Conservation (phyloP, 2,888 invertebrate species). For the Agrochola lota region DNA sequence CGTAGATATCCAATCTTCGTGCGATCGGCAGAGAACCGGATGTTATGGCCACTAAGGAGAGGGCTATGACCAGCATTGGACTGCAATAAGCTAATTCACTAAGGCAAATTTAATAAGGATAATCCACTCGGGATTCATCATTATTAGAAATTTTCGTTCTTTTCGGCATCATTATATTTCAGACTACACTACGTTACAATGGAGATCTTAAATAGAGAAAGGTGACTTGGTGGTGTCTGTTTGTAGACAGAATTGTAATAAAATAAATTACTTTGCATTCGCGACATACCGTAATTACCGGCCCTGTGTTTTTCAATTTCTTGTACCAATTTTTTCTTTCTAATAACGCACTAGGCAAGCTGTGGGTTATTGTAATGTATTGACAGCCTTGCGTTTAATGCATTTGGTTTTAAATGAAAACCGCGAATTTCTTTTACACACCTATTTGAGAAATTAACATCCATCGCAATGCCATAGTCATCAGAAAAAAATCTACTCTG, state of each 20-base stretch:
- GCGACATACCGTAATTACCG: neutral
- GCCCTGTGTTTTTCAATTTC: constrained; percentile 9
- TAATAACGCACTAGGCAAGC: constrained; percentile 35
- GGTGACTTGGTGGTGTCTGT: neutral
- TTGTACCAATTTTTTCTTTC: neutral
- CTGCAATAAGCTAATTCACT: too few species aligned
- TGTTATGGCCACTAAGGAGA: neutral
- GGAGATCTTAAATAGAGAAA: neutral
- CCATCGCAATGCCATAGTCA: neutral
- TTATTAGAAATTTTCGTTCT: neutral
- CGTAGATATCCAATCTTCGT: too few species aligned
- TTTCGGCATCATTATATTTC: neutral
- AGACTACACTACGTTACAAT: too few species aligned
- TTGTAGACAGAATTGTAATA: neutral
- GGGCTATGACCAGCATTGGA: too few species aligned
- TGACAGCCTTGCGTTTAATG: constrained; percentile 1
- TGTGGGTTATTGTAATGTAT: neutral
- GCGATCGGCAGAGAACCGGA: neutral
- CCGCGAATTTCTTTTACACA: constrained; percentile 15
- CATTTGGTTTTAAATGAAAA: constrained; percentile 1
- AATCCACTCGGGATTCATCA: too few species aligned
- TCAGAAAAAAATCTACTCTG: neutral
- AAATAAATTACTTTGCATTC: neutral
- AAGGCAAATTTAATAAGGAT: too few species aligned
- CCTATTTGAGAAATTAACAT: neutral